These are phyloP conservation scores for Podabrus alpinus DNA, from an alignment of 2,888 invertebrate genomes.

Conservation along the genomic window DNA sequence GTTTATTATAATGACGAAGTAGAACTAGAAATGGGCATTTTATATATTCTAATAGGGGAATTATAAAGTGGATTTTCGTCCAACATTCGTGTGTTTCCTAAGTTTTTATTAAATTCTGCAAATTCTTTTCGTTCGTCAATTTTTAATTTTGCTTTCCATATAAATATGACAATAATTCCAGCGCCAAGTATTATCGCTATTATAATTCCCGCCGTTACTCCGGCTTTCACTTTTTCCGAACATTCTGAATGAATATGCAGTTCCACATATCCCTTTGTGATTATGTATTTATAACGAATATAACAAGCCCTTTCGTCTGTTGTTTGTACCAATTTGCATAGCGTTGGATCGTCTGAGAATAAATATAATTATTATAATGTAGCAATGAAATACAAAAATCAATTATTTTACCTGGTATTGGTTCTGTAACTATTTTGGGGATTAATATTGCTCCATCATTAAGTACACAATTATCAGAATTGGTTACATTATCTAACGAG, in stretches of 20 bases:
- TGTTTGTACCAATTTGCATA: constrained; percentile 24
- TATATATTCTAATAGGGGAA: constrained; percentile 39
- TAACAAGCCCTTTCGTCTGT: constrained; percentile 23
- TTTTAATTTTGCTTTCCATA: constrained; percentile 41
- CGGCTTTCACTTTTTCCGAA: constrained; percentile 37
- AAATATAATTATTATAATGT: background rate
- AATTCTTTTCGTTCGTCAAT: constrained; percentile 30
- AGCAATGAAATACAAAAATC: background rate
- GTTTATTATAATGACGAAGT: background rate
- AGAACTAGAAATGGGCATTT: constrained; percentile 37
- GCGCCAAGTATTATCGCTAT: constrained; percentile 33
- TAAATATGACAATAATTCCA: constrained; percentile 39
- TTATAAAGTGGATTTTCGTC: constrained; percentile 63
- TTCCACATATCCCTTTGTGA: constrained; percentile 12
- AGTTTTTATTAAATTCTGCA: constrained; percentile 21
- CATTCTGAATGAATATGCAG: constrained; percentile 37
- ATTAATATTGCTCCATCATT: constrained; percentile 21
- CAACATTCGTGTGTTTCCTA: constrained; percentile 3
- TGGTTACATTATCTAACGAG: constrained; percentile 9
- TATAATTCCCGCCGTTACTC: constrained; percentile 35
- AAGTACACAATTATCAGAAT: constrained; percentile 9
- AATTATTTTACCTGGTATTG: constrained; percentile 12
- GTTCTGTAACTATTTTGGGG: constrained; percentile 9
- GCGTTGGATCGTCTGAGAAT: constrained; percentile 19
- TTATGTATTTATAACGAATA: constrained; percentile 30